Evolutionary conservation across 2,888 invertebrate species (phyloP).

Genomic region (Dryobota labecula): DNA sequence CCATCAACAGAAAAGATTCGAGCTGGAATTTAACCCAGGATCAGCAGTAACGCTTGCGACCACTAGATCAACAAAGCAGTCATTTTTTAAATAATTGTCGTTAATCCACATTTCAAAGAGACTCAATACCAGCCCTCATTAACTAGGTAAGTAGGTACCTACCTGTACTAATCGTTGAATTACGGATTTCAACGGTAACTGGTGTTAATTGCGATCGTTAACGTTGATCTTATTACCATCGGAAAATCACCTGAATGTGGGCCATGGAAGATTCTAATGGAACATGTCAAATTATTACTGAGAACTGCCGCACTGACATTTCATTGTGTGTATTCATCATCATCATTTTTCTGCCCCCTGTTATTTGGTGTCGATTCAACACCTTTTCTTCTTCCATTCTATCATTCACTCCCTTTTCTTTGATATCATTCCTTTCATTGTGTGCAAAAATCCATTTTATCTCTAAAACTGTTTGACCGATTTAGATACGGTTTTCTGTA

Average conservation of each 20-base stretch:
- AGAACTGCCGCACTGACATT: background rate
- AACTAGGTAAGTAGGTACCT: constrained; percentile 30
- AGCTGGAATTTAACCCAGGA: no score
- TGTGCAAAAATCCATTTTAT: no score
- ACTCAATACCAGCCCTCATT: background rate
- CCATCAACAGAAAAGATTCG: no score
- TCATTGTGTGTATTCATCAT: background rate
- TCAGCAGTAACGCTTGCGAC: no score
- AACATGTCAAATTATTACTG: constrained; percentile 11
- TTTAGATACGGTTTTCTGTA: no score
- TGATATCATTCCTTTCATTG: no score
- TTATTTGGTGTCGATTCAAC: background rate
- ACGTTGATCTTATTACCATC: constrained; percentile 19
- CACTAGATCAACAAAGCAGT: no score
- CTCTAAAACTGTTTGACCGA: no score
- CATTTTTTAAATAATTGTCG: background rate
- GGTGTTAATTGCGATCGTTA: constrained; percentile 59
- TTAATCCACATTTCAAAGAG: background rate
- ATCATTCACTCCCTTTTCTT: no score
- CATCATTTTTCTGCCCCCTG: no score
- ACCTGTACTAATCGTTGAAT: constrained; percentile 36
- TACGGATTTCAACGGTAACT: constrained; percentile 49
- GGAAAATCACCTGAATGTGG: constrained; percentile 59
- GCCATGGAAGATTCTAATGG: constrained; percentile 57
- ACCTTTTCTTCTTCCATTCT: background rate